phyloP scores from a whole-genome alignment of 2,888 invertebrate genomes.

The Monopis laevigella region DNA sequence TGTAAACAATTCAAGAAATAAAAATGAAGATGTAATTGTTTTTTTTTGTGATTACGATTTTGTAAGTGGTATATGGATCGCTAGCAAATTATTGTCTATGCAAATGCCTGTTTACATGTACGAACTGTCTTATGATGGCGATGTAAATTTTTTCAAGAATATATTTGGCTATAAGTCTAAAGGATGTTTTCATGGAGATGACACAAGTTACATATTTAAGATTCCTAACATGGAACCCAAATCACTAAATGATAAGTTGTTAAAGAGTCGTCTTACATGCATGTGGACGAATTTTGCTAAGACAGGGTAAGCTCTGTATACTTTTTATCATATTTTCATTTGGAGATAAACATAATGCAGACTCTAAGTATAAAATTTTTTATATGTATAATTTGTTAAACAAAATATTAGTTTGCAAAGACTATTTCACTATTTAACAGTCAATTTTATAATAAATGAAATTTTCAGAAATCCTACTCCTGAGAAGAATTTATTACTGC shows the following conservation, averaged over 20 bases:
- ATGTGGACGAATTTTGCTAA: slow-evolving; percentile 43
- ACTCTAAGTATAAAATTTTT: background rate
- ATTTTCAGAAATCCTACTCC: slow-evolving; percentile 29
- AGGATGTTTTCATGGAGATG: slow-evolving; percentile 10
- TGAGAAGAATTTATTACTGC: slow-evolving; percentile 16
- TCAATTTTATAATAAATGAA: background rate
- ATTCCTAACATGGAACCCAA: slow-evolving; percentile 6
- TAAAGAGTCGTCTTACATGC: slow-evolving; percentile 27
- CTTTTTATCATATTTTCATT: too few species aligned
- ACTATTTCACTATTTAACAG: background rate
- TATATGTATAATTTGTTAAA: background rate
- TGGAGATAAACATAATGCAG: too few species aligned
- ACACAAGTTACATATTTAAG: slow-evolving; percentile 20
- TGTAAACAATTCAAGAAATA: slow-evolving; percentile 12
- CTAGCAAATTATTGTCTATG: slow-evolving; percentile 23
- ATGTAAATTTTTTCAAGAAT: slow-evolving; percentile 3
- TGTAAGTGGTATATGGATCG: slow-evolving; percentile 28
- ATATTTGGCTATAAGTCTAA: background rate
- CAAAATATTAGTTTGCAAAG: background rate
- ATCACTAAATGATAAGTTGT: slow-evolving; percentile 16
- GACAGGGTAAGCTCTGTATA: slow-evolving; percentile 29
- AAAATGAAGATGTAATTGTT: slow-evolving; percentile 26
- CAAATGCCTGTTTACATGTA: slow-evolving; percentile 28
- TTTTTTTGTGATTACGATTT: slow-evolving; percentile 37
- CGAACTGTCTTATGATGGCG: slow-evolving; percentile 33